These are phyloP conservation scores for Ips nitidus DNA, from an alignment of 1,140 invertebrate species.

Conservation along the genomic window DNA sequence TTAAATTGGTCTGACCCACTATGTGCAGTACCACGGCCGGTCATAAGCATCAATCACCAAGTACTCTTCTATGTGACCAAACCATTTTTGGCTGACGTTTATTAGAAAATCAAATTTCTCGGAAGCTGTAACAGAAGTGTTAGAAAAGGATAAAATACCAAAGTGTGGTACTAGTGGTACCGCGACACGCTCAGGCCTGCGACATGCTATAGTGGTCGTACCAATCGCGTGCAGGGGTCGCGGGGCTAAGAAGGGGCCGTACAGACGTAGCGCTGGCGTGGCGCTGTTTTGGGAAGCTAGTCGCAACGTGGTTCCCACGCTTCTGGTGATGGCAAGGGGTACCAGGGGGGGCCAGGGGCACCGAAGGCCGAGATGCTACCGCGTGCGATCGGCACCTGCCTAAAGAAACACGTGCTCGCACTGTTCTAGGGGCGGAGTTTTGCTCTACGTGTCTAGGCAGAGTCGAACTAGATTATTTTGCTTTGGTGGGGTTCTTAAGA, in stretches of 20 bases:
- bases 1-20: slow-evolving; percentile 28
- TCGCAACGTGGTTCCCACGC: slow-evolving; percentile 46
- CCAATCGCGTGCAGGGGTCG: slow-evolving; percentile 21
- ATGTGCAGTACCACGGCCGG: not conserved
- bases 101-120: too few species aligned
- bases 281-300: slow-evolving; percentile 49
- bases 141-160: too few species aligned
- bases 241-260: slow-evolving; percentile 45
- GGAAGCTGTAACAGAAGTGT: too few species aligned
- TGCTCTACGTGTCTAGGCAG: not conserved
- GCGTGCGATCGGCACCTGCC: slow-evolving; percentile 44
- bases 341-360: slow-evolving; percentile 25
- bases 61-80: too few species aligned
- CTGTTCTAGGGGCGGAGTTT: slow-evolving; percentile 28
- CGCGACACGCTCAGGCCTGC: too few species aligned
- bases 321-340: slow-evolving; percentile 44
- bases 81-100: too few species aligned
- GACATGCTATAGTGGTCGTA: too few species aligned
- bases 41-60: too few species aligned
- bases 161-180: too few species aligned
- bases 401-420: slow-evolving; percentile 38
- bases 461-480: slow-evolving; percentile 9
- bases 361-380: slow-evolving; percentile 37
- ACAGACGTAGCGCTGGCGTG: slow-evolving; percentile 32
- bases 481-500: too few species aligned